Conservation (phyloP, 1,140 invertebrate genomes). For the Artemia franciscana region DNA sequence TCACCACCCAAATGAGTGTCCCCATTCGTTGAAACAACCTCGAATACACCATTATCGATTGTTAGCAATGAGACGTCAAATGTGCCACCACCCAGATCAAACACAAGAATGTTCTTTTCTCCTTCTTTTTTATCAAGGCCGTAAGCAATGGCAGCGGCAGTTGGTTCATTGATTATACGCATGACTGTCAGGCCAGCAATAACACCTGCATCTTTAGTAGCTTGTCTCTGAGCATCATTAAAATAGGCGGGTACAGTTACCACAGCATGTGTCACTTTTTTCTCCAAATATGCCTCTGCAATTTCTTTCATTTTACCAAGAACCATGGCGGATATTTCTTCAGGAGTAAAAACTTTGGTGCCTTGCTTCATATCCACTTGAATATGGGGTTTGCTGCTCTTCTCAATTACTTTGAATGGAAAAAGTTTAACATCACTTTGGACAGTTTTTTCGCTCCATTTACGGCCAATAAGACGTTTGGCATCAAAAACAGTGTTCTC, state of each 20-base stretch:
- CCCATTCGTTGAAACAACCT: conserved; percentile 87
- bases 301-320: conserved; percentile 94
- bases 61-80: conserved; percentile 97
- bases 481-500: conserved; percentile 94
- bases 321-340: conserved; percentile 97
- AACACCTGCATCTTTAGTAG: conserved; percentile 62
- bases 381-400: conserved; percentile 64
- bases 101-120: conserved; percentile 95
- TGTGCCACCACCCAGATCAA: conserved; percentile 97
- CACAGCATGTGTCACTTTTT: conserved; percentile 85
- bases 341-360: conserved; percentile 72
- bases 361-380: conserved; percentile 38
- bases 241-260: conserved; percentile 98
- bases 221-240: conserved; percentile 92
- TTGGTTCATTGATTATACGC: conserved; percentile 99
- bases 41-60: conserved; percentile 90
- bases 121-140: conserved; percentile 98
- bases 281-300: conserved; percentile 86
- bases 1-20: conserved; percentile 96
- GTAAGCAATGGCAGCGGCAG: conserved; percentile 97
- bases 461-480: conserved; percentile 83
- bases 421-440: conserved; percentile 87
- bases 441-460: conserved; percentile 68
- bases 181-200: conserved; percentile 83
- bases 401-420: conserved; percentile 53